A percentile compares a stretch with the other conserved stretches of the same genome.
Conservation (phyloP, 2,797 vertebrate species). For the Anguilla megastoma region DNA sequence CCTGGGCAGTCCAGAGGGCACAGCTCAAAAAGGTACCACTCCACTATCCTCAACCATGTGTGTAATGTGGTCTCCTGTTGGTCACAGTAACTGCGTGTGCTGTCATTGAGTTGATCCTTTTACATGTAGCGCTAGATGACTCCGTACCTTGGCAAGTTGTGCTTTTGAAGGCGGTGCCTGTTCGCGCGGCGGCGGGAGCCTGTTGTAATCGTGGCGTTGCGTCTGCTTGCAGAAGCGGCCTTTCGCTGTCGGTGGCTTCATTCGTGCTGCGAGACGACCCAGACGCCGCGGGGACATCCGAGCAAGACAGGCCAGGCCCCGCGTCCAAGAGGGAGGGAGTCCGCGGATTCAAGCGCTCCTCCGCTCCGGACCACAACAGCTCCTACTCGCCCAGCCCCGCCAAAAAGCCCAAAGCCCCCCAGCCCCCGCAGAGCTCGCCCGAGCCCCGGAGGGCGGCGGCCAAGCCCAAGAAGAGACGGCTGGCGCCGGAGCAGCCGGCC, state of each 20-base stretch:
- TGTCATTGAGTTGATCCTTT: slow-evolving; percentile 39
- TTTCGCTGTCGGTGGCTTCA: slow-evolving; percentile 85
- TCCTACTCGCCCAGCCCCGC: slow-evolving; percentile 88
- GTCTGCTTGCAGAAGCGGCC: slow-evolving; percentile 82
- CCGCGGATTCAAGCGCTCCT: slow-evolving; percentile 91
- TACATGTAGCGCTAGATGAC: slow-evolving; percentile 19
- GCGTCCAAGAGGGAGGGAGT: slow-evolving; percentile 89
- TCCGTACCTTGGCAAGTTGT: not conserved
- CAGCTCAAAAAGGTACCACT: slow-evolving; percentile 96
- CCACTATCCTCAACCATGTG: slow-evolving; percentile 68
- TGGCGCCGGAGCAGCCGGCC: slow-evolving; percentile 78
- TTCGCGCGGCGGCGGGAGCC: not conserved
- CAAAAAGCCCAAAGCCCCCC: slow-evolving; percentile 92
- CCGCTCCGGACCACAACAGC: slow-evolving; percentile 90
- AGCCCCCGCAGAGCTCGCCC: slow-evolving; percentile 70
- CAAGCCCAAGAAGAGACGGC: slow-evolving; percentile 92
- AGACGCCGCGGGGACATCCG: slow-evolving; percentile 88
- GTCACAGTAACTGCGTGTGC: slow-evolving; percentile 49
- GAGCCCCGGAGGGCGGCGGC: slow-evolving; percentile 75
- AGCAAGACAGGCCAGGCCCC: slow-evolving; percentile 86
- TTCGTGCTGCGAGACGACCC: slow-evolving; percentile 87
- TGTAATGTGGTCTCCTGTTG: slow-evolving; percentile 44
- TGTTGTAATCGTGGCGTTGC: slow-evolving; percentile 51
- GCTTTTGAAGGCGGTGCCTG: slow-evolving; percentile 39
- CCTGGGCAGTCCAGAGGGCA: slow-evolving; percentile 95